These are phyloP conservation scores for Rhynchomys soricoides DNA, from an alignment of 2,113 vertebrate genomes.

Conservation along the genomic window DNA sequence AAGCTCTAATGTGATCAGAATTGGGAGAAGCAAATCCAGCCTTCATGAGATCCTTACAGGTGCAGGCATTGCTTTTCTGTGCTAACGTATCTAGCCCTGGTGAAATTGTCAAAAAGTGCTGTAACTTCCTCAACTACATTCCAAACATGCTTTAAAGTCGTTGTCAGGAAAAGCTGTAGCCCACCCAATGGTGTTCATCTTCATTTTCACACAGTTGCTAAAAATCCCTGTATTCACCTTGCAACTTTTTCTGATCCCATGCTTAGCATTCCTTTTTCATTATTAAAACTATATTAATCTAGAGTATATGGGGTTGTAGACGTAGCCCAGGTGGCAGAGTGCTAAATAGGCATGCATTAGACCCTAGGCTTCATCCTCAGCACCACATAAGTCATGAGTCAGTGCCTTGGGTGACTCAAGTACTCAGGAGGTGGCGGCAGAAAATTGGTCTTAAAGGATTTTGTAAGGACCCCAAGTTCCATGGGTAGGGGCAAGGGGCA, in stretches of 20 bases:
- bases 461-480: background rate
- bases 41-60: constrained; percentile 26
- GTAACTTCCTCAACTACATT: background rate
- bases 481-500: background rate
- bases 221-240: constrained; percentile 13
- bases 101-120: constrained; percentile 3
- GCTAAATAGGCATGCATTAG: background rate
- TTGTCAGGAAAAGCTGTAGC: background rate
- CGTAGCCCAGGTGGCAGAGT: background rate
- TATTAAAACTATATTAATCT: constrained; percentile 40
- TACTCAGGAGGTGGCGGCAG: background rate
- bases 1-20: constrained; percentile 55
- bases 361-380: background rate
- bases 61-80: background rate
- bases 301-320: background rate
- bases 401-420: background rate
- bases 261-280: background rate
- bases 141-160: background rate
- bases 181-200: background rate
- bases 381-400: background rate
- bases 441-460: background rate
- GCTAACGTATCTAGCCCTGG: background rate
- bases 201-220: constrained; percentile 5
- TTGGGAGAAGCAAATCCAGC: constrained; percentile 1
- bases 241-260: constrained; percentile 38